Evolutionary conservation across 2,888 invertebrate species (phyloP), one percentile per base, ranked within the genome.

Genomic region (Empis livida): DNA sequence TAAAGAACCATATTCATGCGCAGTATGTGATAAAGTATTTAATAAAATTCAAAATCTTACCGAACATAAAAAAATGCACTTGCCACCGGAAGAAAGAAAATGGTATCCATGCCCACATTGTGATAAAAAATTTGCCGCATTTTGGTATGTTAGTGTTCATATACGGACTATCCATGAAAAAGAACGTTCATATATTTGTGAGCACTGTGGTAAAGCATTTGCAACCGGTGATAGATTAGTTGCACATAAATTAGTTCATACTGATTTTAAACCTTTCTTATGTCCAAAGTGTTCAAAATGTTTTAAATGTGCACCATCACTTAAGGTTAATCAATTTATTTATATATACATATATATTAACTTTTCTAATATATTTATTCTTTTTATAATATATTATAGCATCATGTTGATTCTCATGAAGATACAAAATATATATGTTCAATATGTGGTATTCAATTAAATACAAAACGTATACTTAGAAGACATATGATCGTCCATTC

Each of bases 401-500:
- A 35, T 38, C 49, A 32, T 44, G 16, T 16, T 15, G 38, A 38
- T 16, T 15, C 15, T 16, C 38, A 38, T n/a, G 38, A 38, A 10
- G 38, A 38, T n/a, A 35, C 35, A 13, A 61, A 60, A 13, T 72
- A 71, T 47, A 61, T 64, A 37, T 73, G 73, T 51, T 61, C 64
- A 1, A 60, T 67, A 27, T 73, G 72, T 51, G 69, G 69, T 2
- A 31, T 61, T 5, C 56, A 65, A 47, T 57, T 73, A 3, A 71
- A 71, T 44, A 72, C 72, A 2, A 61, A 68, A 5, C 61, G 72
- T n/a, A 72, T 72, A 0, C 59, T 72, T 2, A 61, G 68, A 43
- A 71, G 70, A 64, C 73, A 73, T 53, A 64, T 71, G 50, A 52
- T 66, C 14, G 64, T 67, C 0, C 68, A 68, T 50, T 63, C 65